Percentiles rank a stretch among this genome's conserved stretches.
Conservation (phyloP, 2,113 vertebrate species). For the Ameiurus melas region DNA sequence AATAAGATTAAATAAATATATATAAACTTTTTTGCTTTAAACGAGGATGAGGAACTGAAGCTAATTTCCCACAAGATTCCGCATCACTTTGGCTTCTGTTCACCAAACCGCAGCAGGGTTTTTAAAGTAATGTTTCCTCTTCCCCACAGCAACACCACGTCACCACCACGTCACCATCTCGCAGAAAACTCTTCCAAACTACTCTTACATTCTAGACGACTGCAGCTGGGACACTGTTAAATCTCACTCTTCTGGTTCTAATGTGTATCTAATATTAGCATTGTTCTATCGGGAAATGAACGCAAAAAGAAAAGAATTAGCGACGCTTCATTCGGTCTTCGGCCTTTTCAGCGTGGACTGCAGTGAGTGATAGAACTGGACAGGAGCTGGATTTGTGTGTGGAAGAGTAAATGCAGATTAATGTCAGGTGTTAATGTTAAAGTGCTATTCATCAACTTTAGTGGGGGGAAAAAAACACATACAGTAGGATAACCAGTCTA, state of each 20-base stretch:
- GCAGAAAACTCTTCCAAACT: not conserved
- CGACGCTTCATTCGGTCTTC: not conserved
- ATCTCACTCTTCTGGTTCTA: not conserved
- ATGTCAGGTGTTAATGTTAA: too few relatives aligned
- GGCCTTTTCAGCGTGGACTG: too few relatives aligned
- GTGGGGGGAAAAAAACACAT: not conserved
- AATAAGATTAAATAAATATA: not conserved
- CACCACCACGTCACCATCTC: not conserved
- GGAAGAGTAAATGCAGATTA: not conserved
- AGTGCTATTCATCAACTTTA: not conserved
- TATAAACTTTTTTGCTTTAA: not conserved
- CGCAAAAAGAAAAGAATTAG: not conserved
- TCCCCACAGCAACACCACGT: not conserved
- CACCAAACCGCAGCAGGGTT: not conserved
- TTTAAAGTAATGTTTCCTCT: not conserved
- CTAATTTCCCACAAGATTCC: not conserved
- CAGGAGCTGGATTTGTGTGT: not conserved
- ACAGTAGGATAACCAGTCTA: not conserved
- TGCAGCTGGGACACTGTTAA: not conserved
- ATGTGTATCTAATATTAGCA: not conserved
- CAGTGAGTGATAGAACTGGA: not conserved
- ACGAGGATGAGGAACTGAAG: not conserved
- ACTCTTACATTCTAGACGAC: not conserved
- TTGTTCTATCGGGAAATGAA: not conserved
- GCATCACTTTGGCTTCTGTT: not conserved